These are phyloP conservation scores for Trichopoda pennipes DNA, from an alignment of 2,888 invertebrate genomes.

Conservation along the genomic window DNA sequence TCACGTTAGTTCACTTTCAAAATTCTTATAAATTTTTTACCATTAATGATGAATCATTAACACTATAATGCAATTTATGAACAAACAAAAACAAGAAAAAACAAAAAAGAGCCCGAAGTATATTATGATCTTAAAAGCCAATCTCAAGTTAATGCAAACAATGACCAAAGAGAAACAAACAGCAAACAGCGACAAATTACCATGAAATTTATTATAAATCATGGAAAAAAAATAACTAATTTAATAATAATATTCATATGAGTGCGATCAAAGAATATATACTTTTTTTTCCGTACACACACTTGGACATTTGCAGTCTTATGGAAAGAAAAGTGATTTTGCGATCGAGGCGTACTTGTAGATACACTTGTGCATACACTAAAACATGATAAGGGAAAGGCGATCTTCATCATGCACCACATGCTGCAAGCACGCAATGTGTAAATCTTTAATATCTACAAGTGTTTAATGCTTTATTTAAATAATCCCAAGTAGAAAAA, in stretches of 20 bases:
- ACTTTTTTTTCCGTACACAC: neutral
- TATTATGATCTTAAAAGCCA: slow-evolving; percentile 28
- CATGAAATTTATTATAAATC: slow-evolving; percentile 67
- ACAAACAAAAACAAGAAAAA: neutral
- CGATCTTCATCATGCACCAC: slow-evolving; percentile 17
- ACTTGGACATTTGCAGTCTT: neutral
- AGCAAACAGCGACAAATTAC: slow-evolving; percentile 64
- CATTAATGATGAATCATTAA: slow-evolving; percentile 67
- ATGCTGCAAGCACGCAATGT: slow-evolving; percentile 42
- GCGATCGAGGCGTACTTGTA: slow-evolving; percentile 22
- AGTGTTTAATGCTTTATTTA: slow-evolving; percentile 17
- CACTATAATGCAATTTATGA: slow-evolving; percentile 48
- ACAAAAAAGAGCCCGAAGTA: neutral
- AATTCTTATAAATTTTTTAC: slow-evolving; percentile 39
- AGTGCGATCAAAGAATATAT: slow-evolving; percentile 15
- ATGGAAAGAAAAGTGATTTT: neutral
- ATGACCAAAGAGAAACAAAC: slow-evolving; percentile 31
- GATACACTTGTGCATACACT: neutral
- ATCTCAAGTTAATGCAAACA: slow-evolving; percentile 16
- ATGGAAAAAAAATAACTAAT: slow-evolving; percentile 55
- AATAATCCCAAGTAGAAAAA: neutral
- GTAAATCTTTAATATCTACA: slow-evolving; percentile 41
- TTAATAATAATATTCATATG: slow-evolving; percentile 55
- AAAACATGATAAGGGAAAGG: slow-evolving; percentile 38
- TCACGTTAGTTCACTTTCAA: slow-evolving; percentile 4